These are phyloP conservation scores for Vanessa cardui DNA, from an alignment of 2,888 invertebrate species.

Conservation along the genomic window DNA sequence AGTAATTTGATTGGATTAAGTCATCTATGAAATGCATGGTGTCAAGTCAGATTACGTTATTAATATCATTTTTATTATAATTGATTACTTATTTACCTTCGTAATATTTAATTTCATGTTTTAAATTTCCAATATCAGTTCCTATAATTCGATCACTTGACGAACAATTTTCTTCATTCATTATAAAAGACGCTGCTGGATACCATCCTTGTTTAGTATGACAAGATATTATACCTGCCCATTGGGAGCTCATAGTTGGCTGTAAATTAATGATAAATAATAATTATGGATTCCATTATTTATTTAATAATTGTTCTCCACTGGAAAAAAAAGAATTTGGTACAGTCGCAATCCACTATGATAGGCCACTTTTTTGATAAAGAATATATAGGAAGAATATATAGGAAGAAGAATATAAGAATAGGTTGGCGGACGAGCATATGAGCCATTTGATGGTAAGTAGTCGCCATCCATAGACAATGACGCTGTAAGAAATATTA, in stretches of 20 bases:
- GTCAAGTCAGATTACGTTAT: no score
- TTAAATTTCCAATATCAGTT: slow-evolving; percentile 80
- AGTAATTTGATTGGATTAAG: no score
- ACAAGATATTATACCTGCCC: slow-evolving; percentile 88
- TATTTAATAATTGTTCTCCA: not conserved
- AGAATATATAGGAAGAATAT: no score
- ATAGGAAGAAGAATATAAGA: no score
- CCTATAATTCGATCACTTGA: slow-evolving; percentile 69
- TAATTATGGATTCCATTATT: not conserved
- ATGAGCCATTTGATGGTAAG: no score
- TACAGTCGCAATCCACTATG: no score
- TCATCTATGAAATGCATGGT: no score
- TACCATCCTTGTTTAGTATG: slow-evolving; percentile 86
- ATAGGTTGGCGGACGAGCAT: no score
- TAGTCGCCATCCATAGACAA: no score
- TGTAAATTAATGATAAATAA: slow-evolving; percentile 5
- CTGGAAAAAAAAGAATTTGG: not conserved
- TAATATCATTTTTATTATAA: not conserved
- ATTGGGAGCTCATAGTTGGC: slow-evolving; percentile 52
- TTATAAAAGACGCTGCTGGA: slow-evolving; percentile 86
- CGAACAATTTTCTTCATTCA: slow-evolving; percentile 82
- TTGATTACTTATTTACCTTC: slow-evolving; percentile 64
- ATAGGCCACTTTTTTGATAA: no score
- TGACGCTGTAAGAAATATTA: no score
- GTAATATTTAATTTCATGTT: slow-evolving; percentile 72